Conservation (phyloP, 2,797 vertebrate genomes). For the Myripristis jacobus region DNA sequence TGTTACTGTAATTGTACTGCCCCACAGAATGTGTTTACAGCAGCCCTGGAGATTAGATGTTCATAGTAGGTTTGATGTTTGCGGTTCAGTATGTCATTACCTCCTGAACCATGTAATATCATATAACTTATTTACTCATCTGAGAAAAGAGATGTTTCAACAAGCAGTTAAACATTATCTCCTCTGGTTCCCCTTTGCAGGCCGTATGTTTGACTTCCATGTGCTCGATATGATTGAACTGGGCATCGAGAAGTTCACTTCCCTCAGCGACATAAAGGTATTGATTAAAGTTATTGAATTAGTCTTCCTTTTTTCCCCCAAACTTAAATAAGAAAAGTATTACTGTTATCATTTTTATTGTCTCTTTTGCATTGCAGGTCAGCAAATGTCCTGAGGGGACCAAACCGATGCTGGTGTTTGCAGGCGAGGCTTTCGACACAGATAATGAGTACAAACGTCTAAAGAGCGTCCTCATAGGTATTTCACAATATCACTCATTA, state of each 20-base stretch:
- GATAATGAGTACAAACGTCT: slow-evolving; percentile 89
- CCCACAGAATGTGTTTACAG: too few species aligned
- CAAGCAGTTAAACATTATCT: not conserved
- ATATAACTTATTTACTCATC: too few species aligned
- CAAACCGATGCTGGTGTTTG: slow-evolving; percentile 96
- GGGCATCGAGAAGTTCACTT: slow-evolving; percentile 91
- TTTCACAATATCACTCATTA: not conserved
- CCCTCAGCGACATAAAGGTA: slow-evolving; percentile 93
- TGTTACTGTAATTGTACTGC: too few species aligned
- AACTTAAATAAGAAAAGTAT: too few species aligned
- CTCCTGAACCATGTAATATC: too few species aligned
- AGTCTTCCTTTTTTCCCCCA: not conserved
- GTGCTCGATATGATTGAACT: slow-evolving; percentile 97
- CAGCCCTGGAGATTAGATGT: too few species aligned
- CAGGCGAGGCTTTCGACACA: slow-evolving; percentile 90
- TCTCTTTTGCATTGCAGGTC: slow-evolving; percentile 74
- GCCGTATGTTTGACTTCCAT: slow-evolving; percentile 96
- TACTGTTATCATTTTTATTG: not conserved
- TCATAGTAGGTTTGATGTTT: too few species aligned
- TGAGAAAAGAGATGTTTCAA: too few species aligned
- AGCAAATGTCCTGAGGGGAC: slow-evolving; percentile 93
- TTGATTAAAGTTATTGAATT: not conserved
- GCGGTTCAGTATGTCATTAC: too few species aligned
- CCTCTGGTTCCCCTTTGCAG: slow-evolving; percentile 71
- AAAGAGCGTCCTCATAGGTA: slow-evolving; percentile 92